These are phyloP conservation scores for Pyrgilauda ruficollis DNA, from an alignment of 2,113 vertebrate species.

Conservation along the genomic window DNA sequence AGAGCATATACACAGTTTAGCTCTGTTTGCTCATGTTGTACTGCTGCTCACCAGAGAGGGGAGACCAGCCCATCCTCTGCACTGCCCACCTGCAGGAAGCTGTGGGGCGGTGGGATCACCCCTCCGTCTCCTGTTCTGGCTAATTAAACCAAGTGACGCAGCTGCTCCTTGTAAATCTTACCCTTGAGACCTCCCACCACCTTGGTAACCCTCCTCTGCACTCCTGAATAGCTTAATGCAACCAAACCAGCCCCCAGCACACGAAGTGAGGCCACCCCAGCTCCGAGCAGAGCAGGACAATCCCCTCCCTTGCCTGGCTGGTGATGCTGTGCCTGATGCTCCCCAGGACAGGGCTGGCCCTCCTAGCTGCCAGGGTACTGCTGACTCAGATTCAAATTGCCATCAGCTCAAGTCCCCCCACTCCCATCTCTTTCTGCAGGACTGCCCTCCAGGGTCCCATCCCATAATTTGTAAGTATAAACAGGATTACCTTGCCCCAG, in stretches of 20 bases:
- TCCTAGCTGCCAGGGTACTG: neutral
- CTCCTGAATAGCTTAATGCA: neutral
- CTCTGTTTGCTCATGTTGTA: rapidly evolving
- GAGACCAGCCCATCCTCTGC: neutral
- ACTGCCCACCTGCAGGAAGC: neutral
- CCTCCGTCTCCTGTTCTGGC: neutral
- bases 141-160: neutral
- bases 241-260: neutral
- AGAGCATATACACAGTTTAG: neutral
- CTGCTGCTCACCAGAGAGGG: neutral
- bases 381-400: rapidly evolving
- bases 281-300: neutral
- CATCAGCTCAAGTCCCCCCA: neutral
- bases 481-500: neutral
- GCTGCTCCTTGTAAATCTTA: neutral
- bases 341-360: rapidly evolving
- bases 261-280: rapidly evolving
- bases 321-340: rapidly evolving
- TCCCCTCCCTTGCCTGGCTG: rapidly evolving
- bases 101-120: rapidly evolving
- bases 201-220: neutral
- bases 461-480: neutral
- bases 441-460: neutral
- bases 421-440: rapidly evolving
- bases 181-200: neutral